Percentiles rank a stretch among this genome's conserved stretches.
phyloP scores from a whole-genome alignment of 2,113 vertebrate species.

The Vulpes lagopus region DNA sequence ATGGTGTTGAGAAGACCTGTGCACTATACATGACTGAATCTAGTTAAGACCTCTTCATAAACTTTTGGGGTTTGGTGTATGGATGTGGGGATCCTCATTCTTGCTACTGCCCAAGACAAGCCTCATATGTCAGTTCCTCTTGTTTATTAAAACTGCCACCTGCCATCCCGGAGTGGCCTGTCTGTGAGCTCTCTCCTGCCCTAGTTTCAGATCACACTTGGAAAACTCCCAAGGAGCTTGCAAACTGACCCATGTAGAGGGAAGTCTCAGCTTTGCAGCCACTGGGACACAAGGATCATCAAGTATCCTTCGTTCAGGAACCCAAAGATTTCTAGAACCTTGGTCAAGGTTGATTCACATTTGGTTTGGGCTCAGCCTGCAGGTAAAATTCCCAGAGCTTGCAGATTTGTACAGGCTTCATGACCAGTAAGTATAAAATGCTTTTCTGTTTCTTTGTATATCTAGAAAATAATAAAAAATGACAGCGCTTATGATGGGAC shows the following conservation, averaged over 20 bases:
- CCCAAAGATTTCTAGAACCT: neutral
- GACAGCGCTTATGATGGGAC: neutral
- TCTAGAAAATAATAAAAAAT: neutral
- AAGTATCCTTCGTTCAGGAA: neutral
- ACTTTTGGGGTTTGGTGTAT: neutral
- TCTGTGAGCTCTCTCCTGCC: neutral
- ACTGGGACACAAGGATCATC: accelerated
- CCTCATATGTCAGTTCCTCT: neutral
- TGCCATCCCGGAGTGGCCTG: neutral
- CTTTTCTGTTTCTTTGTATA: neutral
- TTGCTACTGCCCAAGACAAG: neutral
- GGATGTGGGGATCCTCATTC: neutral
- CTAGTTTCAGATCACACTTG: neutral
- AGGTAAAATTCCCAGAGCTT: neutral
- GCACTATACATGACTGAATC: neutral
- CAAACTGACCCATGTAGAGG: neutral
- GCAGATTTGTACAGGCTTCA: neutral
- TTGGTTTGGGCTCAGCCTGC: neutral
- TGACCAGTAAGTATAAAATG: neutral
- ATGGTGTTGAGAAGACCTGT: neutral
- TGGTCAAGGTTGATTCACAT: neutral
- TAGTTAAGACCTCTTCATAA: neutral
- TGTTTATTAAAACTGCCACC: neutral
- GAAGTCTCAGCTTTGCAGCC: neutral
- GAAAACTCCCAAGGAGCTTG: neutral